Conservation (phyloP, 2,888 invertebrate species). For the Napeogenes sylphis region DNA sequence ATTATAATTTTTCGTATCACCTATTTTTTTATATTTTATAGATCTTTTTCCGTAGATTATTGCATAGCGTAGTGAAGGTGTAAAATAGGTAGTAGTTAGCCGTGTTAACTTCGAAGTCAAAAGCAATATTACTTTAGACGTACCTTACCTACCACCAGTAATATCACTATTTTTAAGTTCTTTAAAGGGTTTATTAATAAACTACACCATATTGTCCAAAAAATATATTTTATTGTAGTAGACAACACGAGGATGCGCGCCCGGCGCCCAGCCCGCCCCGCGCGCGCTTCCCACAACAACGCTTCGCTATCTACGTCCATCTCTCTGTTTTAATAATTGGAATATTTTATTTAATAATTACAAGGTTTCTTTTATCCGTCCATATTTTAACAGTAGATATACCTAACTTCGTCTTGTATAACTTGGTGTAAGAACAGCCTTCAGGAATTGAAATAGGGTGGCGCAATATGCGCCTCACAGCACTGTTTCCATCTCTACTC, state of each 20-base stretch:
- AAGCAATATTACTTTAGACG: too few species aligned
- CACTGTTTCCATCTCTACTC: conserved; percentile 95
- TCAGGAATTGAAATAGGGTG: conserved; percentile 76
- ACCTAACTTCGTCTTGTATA: conserved; percentile 78
- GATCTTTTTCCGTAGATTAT: too few species aligned
- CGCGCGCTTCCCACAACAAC: conserved; percentile 75
- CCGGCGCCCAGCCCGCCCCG: conserved; percentile 72
- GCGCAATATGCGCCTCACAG: conserved; percentile 83
- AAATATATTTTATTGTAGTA: conserved; percentile 78
- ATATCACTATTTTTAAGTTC: not conserved
- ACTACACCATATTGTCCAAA: conserved; percentile 67
- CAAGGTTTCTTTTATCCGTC: conserved; percentile 75
- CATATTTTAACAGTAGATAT: conserved; percentile 76
- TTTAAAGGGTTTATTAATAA: conserved; percentile 32
- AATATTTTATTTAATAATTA: conserved; percentile 80
- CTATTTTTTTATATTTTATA: too few species aligned
- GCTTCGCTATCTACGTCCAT: conserved; percentile 75
- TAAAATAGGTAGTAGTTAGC: too few species aligned
- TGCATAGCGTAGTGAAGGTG: too few species aligned
- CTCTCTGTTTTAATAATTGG: conserved; percentile 77
- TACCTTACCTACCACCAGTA: too few species aligned
- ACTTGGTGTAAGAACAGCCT: conserved; percentile 79
- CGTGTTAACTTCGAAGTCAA: too few species aligned
- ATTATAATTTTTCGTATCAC: too few species aligned
- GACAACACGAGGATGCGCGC: conserved; percentile 74